These are phyloP conservation scores for Halictus quadricinctus DNA, from an alignment of 2,888 invertebrate genomes.

Conservation along the genomic window DNA sequence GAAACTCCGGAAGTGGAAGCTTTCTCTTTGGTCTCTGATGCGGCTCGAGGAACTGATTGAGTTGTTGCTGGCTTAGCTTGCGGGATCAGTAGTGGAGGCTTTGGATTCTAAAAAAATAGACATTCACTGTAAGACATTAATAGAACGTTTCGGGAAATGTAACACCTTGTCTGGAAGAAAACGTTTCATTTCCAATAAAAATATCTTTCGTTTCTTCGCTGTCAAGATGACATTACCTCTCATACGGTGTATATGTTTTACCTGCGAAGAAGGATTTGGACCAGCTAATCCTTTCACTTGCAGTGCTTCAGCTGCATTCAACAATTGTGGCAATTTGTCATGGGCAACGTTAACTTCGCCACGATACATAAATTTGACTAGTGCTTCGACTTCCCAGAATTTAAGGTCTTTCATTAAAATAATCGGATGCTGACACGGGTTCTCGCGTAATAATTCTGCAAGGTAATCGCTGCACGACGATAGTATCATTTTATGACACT, in stretches of 20 bases:
- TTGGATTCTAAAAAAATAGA: slow-evolving; percentile 68
- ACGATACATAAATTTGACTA: slow-evolving; percentile 95
- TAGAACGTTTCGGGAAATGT: not conserved
- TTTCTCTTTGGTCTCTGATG: slow-evolving; percentile 75
- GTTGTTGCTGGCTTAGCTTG: slow-evolving; percentile 73
- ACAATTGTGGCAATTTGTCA: slow-evolving; percentile 90
- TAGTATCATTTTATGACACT: slow-evolving; percentile 93
- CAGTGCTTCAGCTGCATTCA: slow-evolving; percentile 92
- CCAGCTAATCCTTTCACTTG: slow-evolving; percentile 89
- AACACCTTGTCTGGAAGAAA: not conserved
- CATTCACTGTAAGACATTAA: not conserved
- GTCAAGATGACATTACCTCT: not conserved
- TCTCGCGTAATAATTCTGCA: slow-evolving; percentile 90
- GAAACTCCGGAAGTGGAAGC: slow-evolving; percentile 66
- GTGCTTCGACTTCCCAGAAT: slow-evolving; percentile 92
- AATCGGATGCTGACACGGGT: slow-evolving; percentile 93
- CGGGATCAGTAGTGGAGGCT: slow-evolving; percentile 76
- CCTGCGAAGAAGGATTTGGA: slow-evolving; percentile 79
- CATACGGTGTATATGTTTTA: slow-evolving; percentile 32
- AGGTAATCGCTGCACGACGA: slow-evolving; percentile 94
- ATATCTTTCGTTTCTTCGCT: not conserved
- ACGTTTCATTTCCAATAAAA: not conserved
- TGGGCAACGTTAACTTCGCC: slow-evolving; percentile 95
- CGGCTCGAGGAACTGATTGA: slow-evolving; percentile 65
- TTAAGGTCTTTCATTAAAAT: slow-evolving; percentile 92